Conservation (phyloP, 2,113 vertebrate genomes). For the Chlamydotis undulata region DNA sequence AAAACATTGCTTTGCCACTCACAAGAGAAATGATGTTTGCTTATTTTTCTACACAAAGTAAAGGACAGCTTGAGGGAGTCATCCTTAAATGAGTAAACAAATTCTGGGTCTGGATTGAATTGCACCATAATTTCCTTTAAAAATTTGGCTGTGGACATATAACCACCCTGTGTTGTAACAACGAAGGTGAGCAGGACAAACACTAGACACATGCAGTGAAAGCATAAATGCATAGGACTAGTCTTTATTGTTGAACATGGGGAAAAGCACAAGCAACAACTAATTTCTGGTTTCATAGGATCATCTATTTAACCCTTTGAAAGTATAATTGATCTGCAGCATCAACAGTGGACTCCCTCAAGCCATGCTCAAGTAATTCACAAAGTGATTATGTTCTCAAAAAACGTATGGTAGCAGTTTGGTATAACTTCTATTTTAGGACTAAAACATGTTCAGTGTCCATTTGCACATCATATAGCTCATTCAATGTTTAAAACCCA, state of each 20-base stretch:
- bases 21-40: neutral
- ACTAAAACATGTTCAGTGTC: neutral
- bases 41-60: neutral
- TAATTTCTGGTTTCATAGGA: neutral
- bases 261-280: neutral
- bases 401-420: neutral
- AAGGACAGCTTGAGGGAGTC: neutral
- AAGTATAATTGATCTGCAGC: neutral
- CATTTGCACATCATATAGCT: neutral
- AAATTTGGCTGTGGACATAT: neutral
- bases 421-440: neutral
- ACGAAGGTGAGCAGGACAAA: neutral
- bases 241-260: neutral
- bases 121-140: neutral
- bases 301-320: neutral
- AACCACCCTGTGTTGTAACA: neutral
- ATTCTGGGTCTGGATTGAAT: neutral
- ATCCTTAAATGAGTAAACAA: neutral
- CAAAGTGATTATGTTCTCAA: neutral
- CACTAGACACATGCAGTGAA: rapidly evolving
- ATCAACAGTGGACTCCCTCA: neutral
- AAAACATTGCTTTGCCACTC: neutral
- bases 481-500: neutral
- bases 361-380: neutral
- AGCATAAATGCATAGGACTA: neutral